Conservation (phyloP, 2,113 vertebrate species). For the Acinonyx jubatus region DNA sequence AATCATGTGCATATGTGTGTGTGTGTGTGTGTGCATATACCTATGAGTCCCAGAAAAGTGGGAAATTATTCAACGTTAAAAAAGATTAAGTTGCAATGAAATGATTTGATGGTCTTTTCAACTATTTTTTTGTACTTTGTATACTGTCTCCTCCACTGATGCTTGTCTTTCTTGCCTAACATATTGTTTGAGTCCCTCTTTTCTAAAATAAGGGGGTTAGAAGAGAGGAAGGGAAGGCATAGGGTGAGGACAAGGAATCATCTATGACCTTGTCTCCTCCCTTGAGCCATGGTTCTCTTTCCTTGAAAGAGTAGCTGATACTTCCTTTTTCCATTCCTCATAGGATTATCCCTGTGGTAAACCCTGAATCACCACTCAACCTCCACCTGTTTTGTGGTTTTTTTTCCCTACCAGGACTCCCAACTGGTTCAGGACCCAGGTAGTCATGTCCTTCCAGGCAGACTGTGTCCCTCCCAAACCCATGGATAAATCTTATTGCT, state of each 20-base stretch:
- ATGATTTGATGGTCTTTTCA: background rate
- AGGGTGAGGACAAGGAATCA: background rate
- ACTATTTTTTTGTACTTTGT: background rate
- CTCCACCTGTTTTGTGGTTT: background rate
- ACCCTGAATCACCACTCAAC: background rate
- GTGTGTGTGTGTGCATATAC: background rate
- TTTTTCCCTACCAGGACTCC: background rate
- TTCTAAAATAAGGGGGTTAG: background rate
- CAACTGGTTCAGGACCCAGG: background rate
- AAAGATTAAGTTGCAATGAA: background rate
- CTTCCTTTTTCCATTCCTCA: background rate
- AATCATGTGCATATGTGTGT: background rate
- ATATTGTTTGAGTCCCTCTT: background rate
- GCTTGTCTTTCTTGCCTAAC: background rate
- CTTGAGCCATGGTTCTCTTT: background rate
- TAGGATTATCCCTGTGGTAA: background rate
- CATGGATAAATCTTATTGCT: background rate
- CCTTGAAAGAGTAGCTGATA: background rate
- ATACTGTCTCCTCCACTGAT: too few relatives aligned
- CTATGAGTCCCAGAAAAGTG: background rate
- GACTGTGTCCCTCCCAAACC: background rate
- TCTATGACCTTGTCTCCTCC: background rate
- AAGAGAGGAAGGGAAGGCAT: background rate
- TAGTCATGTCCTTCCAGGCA: background rate
- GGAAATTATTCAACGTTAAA: background rate